Conservation (phyloP, 2,888 invertebrate genomes). For the Elysia crispata region DNA sequence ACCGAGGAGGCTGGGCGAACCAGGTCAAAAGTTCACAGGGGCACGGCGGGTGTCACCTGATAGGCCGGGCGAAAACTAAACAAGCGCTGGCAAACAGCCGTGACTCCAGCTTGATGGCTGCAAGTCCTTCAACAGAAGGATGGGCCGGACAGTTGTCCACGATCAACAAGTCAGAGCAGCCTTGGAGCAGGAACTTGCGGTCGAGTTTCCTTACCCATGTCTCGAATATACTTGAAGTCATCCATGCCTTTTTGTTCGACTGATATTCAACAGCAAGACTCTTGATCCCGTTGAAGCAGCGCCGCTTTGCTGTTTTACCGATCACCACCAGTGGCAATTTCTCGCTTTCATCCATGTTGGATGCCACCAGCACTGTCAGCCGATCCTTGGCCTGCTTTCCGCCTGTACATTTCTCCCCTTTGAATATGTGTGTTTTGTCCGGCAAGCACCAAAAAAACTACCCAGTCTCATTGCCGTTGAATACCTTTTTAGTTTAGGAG, state of each 20-base stretch:
- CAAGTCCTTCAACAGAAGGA: background rate
- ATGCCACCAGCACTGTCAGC: slow-evolving; percentile 53
- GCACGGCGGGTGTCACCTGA: too few relatives aligned
- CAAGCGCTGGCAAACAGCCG: too few relatives aligned
- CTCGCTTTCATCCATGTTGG: slow-evolving; percentile 53
- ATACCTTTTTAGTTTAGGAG: slow-evolving; percentile 51
- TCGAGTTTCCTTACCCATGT: slow-evolving; percentile 56
- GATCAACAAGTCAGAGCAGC: background rate
- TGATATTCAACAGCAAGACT: slow-evolving; percentile 51
- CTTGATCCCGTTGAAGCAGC: slow-evolving; percentile 55
- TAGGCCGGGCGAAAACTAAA: too few relatives aligned
- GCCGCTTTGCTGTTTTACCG: slow-evolving; percentile 52
- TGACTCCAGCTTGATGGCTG: background rate
- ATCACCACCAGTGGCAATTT: slow-evolving; percentile 53
- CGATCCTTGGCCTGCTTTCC: slow-evolving; percentile 55
- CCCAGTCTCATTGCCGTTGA: slow-evolving; percentile 56
- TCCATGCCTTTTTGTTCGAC: slow-evolving; percentile 55
- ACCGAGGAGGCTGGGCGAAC: background rate
- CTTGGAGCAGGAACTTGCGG: slow-evolving; percentile 23
- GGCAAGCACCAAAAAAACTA: slow-evolving; percentile 55
- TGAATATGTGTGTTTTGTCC: slow-evolving; percentile 52
- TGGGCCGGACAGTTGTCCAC: background rate
- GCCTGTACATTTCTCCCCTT: slow-evolving; percentile 51
- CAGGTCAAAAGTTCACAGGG: too few relatives aligned
- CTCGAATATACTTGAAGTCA: slow-evolving; percentile 54